These are phyloP conservation scores for Eulithis prunata DNA, from an alignment of 2,888 invertebrate genomes.

Conservation along the genomic window DNA sequence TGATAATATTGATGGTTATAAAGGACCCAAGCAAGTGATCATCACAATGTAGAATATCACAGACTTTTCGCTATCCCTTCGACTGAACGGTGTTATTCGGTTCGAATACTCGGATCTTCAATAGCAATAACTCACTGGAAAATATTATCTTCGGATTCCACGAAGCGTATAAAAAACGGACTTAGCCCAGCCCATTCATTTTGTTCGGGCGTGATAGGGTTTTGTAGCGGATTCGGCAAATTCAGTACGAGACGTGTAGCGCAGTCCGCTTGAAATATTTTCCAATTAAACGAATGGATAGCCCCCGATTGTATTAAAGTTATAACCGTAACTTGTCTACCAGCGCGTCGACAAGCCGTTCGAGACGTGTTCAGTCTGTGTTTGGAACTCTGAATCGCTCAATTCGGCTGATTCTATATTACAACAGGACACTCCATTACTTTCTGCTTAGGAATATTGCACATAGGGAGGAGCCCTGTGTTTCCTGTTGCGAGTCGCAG, in stretches of 20 bases:
- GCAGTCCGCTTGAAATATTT: slow-evolving; percentile 52
- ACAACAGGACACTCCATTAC: too few species aligned
- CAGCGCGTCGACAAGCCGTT: slow-evolving; percentile 40
- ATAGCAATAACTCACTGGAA: slow-evolving; percentile 32
- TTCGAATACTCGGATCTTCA: slow-evolving; percentile 15
- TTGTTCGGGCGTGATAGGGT: slow-evolving; percentile 34
- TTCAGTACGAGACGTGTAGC: slow-evolving; percentile 42
- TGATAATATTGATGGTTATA: too few species aligned
- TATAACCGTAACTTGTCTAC: slow-evolving; percentile 46
- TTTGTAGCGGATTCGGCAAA: slow-evolving; percentile 38
- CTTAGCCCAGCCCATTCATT: slow-evolving; percentile 34
- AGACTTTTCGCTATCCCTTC: slow-evolving; percentile 15
- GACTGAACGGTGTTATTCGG: slow-evolving; percentile 26
- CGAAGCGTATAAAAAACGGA: slow-evolving; percentile 34
- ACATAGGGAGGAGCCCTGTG: too few species aligned
- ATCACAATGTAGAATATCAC: slow-evolving; percentile 8
- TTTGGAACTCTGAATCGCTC: not conserved
- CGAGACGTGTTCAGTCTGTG: not conserved
- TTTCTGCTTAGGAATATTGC: too few species aligned
- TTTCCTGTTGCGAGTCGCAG: too few species aligned
- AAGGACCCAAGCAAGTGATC: not conserved
- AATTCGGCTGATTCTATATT: not conserved
- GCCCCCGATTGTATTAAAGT: slow-evolving; percentile 52
- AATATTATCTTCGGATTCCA: slow-evolving; percentile 27
- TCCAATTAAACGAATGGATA: slow-evolving; percentile 58